Percentiles rank a stretch among this genome's conserved stretches.
phyloP scores from a whole-genome alignment of 2,113 vertebrate genomes.

The Nerophis ophidion region DNA sequence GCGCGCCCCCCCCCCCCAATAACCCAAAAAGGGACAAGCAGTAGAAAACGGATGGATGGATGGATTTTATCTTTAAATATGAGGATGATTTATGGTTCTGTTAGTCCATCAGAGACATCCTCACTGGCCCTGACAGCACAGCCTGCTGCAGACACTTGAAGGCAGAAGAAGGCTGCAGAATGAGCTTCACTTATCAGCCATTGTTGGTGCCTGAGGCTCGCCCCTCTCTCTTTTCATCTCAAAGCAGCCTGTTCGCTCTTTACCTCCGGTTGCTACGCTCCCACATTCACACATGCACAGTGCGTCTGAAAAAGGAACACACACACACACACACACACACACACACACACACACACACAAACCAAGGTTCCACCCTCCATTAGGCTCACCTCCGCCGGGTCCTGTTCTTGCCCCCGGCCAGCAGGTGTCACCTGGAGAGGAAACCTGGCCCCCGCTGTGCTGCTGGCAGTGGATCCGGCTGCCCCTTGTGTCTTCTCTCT shows the following conservation, averaged over 20 bases:
- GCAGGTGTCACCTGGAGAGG: conserved; percentile 63
- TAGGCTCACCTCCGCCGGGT: conserved; percentile 37
- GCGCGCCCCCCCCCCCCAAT: too few species aligned
- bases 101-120: too few species aligned
- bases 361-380: conserved; percentile 34
- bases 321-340: conserved; percentile 18
- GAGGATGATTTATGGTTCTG: too few species aligned
- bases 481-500: conserved; percentile 45
- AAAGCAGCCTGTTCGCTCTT: conserved; percentile 34
- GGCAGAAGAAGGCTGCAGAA: conserved; percentile 31
- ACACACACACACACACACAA: conserved; percentile 17
- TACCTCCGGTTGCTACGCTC: conserved; percentile 25
- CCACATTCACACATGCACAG: conserved; percentile 42
- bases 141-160: conserved; percentile 36
- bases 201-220: conserved; percentile 34
- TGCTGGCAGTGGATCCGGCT: conserved; percentile 47
- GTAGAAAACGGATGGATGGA: too few species aligned
- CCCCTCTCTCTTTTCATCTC: conserved; percentile 16
- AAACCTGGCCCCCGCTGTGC: conserved; percentile 43
- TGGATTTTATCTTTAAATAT: too few species aligned
- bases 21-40: too few species aligned
- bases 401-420: conserved; percentile 51
- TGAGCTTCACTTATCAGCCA: conserved; percentile 45
- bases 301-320: conserved; percentile 35
- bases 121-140: too few species aligned